Evolutionary conservation across 23 tunicate species (phyloP), one percentile per base, ranked within the genome.

Genomic region (Clavelina lepadiformis): DNA sequence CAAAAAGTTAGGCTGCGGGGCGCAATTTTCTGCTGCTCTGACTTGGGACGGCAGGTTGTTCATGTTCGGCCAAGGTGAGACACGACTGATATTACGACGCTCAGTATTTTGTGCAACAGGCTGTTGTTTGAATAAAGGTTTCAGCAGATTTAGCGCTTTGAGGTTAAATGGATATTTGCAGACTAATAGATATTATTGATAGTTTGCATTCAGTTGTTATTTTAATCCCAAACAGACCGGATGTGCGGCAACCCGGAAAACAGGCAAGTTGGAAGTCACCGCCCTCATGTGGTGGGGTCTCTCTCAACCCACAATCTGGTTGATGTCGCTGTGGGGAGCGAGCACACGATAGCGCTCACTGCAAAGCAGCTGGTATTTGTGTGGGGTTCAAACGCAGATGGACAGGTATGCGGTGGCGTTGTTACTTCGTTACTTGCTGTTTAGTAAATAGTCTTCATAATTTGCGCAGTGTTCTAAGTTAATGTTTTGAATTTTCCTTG

Each of bases 341-440:
- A 93, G 38, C 92, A 93, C 56, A 79, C 84, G 0, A 51, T 93
- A 2, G 98, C 83, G 20, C 71, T 93, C 11, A 85, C 86, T 22
- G 61, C 83, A 7, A 44, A 85, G 34, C 77, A 52, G 0, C 35
- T 63, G 20, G 98, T 93, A 0, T 93, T 61, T 68, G 72, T 67
- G 1, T 93, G 98, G 98, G 98, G 98, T 8, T 66, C 82, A 28
- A 93, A 93, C 63, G 62, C 80, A 25, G 98, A 93, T 31, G 94
- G 98, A 24, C 98, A 93, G 88, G 93, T 88, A n/a, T 3, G 58
- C n/a, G n/a, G n/a, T n/a, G n/a, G n/a, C n/a, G n/a, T n/a, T n/a
- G n/a, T 60, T 28, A 28, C 22, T n/a, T 54, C 23, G 50, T 13
- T 11, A 44, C 13, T 13, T 44, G 13, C 50, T 11, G 50, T 18